phyloP scores from a whole-genome alignment of 2,113 vertebrate genomes.

The Ophiodon elongatus region DNA sequence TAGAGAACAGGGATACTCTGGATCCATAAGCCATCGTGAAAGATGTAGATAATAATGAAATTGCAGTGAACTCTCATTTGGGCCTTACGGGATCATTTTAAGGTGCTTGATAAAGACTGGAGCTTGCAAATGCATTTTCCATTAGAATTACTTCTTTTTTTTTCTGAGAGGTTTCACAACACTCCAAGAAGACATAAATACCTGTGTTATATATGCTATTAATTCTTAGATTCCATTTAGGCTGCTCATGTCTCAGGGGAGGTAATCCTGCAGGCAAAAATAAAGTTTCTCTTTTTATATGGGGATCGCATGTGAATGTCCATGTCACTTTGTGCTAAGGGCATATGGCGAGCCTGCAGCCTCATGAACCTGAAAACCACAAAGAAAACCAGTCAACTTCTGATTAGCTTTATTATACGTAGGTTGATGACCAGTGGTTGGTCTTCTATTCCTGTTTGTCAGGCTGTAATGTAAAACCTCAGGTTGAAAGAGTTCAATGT shows the following conservation, averaged over 20 bases:
- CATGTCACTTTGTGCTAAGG: constrained; percentile 6
- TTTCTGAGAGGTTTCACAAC: constrained; percentile 21
- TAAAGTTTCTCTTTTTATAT: neutral
- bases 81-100: constrained; percentile 29
- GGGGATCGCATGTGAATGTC: neutral
- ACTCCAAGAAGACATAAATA: constrained; percentile 29
- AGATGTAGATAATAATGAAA: constrained; percentile 27
- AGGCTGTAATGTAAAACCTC: neutral
- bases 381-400: neutral
- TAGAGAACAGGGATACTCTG: neutral
- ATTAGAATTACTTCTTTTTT: constrained; percentile 10
- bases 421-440: neutral
- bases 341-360: neutral
- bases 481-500: neutral
- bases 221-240: constrained; percentile 20
- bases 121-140: constrained; percentile 39
- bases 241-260: constrained; percentile 29
- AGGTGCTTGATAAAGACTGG: constrained; percentile 30
- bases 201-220: constrained; percentile 19
- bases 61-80: constrained; percentile 18
- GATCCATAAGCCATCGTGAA: constrained; percentile 15
- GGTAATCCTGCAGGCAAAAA: neutral
- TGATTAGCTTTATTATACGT: neutral
- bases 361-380: neutral
- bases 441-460: neutral